A percentile compares a stretch with the other conserved stretches of the same genome.
phyloP scores from a whole-genome alignment of 2,797 vertebrate species.

The Sphenodon punctatus region DNA sequence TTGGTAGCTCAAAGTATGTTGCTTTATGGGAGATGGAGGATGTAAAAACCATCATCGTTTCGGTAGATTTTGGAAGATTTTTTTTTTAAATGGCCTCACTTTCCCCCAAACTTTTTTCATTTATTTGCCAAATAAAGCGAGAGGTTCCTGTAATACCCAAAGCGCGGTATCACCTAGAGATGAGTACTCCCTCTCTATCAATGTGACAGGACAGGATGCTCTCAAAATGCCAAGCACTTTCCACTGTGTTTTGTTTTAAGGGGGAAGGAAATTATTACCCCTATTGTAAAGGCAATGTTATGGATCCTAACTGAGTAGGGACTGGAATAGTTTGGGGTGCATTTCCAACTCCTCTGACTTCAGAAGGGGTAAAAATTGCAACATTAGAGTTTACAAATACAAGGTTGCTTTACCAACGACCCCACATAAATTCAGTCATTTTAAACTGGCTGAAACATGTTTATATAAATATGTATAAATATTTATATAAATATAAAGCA shows the following conservation, averaged over 20 bases:
- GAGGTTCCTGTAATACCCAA: conserved; percentile 18
- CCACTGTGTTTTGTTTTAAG: conserved; percentile 55
- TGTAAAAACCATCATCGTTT: background rate
- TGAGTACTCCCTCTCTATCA: conserved; percentile 48
- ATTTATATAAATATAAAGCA: background rate
- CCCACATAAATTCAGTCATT: background rate
- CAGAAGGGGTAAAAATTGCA: background rate
- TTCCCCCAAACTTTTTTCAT: accelerated
- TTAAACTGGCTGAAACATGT: background rate
- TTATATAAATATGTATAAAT: no score
- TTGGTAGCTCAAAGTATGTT: background rate
- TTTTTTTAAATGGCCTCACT: background rate
- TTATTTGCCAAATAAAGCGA: conserved; percentile 28
- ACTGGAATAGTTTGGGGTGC: no score
- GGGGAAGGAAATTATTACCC: background rate
- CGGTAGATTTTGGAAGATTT: background rate
- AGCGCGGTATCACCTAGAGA: conserved; percentile 44
- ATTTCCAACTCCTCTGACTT: no score
- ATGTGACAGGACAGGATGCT: conserved; percentile 56
- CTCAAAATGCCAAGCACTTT: conserved; percentile 52
- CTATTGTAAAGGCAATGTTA: background rate
- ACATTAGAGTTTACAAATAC: background rate
- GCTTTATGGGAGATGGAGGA: background rate
- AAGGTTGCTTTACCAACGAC: background rate
- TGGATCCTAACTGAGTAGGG: background rate